Conservation (phyloP, 2,888 invertebrate genomes). For the Cynaeus angustus region DNA sequence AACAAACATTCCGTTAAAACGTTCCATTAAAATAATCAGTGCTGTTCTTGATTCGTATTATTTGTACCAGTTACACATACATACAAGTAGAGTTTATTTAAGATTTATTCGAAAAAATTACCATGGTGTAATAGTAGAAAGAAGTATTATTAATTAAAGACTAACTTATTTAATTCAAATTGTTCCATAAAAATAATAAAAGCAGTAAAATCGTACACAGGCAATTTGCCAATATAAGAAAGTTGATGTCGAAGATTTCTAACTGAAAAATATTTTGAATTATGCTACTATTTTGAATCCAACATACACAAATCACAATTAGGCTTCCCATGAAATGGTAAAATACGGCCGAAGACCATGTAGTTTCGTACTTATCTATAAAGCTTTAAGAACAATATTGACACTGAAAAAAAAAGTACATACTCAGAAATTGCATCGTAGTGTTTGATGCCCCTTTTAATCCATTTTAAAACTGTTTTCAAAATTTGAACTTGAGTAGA, state of each 20-base stretch:
- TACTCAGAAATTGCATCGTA: not conserved
- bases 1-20: conserved; percentile 10
- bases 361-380: not conserved
- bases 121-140: too few relatives aligned
- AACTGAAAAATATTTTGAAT: not conserved
- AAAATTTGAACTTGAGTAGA: conserved; percentile 10
- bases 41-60: conserved; percentile 6
- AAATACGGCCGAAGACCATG: not conserved
- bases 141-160: too few relatives aligned
- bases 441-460: not conserved
- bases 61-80: conserved; percentile 16
- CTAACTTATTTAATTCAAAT: conserved; percentile 18
- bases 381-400: not conserved
- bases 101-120: conserved; percentile 68
- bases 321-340: not conserved
- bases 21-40: conserved; percentile 16
- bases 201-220: not conserved
- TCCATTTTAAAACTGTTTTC: not conserved
- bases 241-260: not conserved
- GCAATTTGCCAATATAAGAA: not conserved
- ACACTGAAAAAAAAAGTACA: not conserved
- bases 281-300: too few relatives aligned
- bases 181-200: conserved; percentile 37
- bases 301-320: not conserved
- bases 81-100: conserved; percentile 58